Evolutionary conservation across 2,888 invertebrate species (phyloP), one percentile per base, ranked within the genome.

Genomic region (Hemithea aestivaria): DNA sequence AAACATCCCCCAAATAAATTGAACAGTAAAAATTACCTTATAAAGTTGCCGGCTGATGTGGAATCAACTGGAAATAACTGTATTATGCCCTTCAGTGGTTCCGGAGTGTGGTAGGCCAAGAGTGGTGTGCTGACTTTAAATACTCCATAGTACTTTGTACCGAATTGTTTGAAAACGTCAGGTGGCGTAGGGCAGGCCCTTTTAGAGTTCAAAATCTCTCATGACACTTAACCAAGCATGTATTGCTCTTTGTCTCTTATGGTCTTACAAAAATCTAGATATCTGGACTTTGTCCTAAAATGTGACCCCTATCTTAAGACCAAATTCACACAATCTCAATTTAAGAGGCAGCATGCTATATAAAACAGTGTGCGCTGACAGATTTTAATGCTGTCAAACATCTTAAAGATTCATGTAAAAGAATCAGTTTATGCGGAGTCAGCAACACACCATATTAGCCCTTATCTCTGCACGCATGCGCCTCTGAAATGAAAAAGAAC

Each of bases 401-500:
- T 42, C 43, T 48, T 35, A 63, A 56, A 52, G 57, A 64, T 65
- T 58, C 56, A 56, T 62, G 51, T 58, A 58, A 63, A 56, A 61
- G 54, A 58, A 54, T 65, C 49, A 51, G 58, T 58, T n/a, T 59
- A 61, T 62, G 56, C 62, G 62, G 66, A 68, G 77, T 80, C 85
- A 84, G 85, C 82, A 74, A 81, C 85, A 87, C 85, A 87, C 81
- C 78, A 66, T 73, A 68, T 68, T 85, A 84, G 78, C 85, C 87
- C 66, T 78, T 73, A 77, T 78, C 76, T 78, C 84, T 77, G 81
- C 78, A 74, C 76, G 85, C 87, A 87, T 87, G 88, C 81, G 88
- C 88, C 88, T 88, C 88, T 88, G 88, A 83, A 88, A 88, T 75
- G 66, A 66, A 82, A 83, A 81, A 83, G 74, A 76, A 77, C 73